Evolutionary conservation across 2,888 invertebrate genomes (phyloP).

Genomic region (Microctonus brassicae): DNA sequence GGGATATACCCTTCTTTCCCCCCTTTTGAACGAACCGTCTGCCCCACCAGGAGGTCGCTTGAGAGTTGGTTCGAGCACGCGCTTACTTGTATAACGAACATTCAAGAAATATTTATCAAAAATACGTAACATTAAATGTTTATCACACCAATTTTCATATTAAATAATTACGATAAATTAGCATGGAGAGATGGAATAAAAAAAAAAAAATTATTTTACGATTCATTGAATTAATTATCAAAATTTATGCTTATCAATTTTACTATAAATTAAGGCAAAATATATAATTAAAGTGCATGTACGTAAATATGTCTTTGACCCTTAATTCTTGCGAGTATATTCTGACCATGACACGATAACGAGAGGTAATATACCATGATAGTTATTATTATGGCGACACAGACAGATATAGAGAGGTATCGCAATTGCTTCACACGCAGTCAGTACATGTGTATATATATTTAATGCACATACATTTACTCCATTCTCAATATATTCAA

Average conservation of each 20-base stretch:
- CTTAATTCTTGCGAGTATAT: slow-evolving; percentile 37
- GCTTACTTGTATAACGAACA: not conserved
- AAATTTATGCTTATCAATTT: not conserved
- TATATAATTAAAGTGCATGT: too few species aligned
- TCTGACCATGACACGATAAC: slow-evolving; percentile 51
- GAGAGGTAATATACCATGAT: not conserved
- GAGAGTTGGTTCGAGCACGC: slow-evolving; percentile 11
- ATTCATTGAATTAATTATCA: not conserved
- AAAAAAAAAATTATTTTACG: not conserved
- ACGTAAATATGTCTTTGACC: too few species aligned
- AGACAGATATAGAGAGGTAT: not conserved
- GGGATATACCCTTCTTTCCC: not conserved
- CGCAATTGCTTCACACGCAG: not conserved
- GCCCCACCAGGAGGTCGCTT: slow-evolving; percentile 5
- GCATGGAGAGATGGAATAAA: not conserved
- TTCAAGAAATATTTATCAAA: not conserved
- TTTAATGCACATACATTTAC: not conserved
- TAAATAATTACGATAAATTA: not conserved
- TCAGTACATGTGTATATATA: not conserved
- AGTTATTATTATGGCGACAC: not conserved
- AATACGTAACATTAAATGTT: not conserved
- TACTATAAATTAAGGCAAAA: too few species aligned
- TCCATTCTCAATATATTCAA: not conserved
- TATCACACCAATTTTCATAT: not conserved
- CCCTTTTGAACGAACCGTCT: not conserved